phyloP scores from a whole-genome alignment of 2,797 vertebrate species.

The Sebastes iracundus region DNA sequence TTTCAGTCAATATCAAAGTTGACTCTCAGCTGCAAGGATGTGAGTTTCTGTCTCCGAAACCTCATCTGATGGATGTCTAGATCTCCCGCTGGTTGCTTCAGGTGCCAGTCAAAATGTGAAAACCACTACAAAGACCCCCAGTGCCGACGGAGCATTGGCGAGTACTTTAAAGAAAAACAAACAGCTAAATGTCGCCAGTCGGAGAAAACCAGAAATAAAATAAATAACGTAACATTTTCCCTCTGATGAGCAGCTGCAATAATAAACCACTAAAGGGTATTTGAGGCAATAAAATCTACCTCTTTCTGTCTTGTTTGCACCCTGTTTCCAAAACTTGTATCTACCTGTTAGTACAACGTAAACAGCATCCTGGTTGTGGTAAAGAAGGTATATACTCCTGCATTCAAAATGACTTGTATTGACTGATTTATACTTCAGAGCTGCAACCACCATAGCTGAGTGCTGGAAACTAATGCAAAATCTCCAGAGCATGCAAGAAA shows the following conservation, averaged over 20 bases:
- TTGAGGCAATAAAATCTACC: slow-evolving; percentile 6
- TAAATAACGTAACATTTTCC: slow-evolving; percentile 55
- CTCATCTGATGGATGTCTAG: slow-evolving; percentile 23
- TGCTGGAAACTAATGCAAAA: neutral
- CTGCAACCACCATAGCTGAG: neutral
- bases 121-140: slow-evolving; percentile 56
- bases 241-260: slow-evolving; percentile 73
- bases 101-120: slow-evolving; percentile 63
- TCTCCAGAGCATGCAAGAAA: neutral
- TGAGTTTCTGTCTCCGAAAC: slow-evolving; percentile 20
- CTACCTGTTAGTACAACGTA: neutral
- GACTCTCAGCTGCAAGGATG: slow-evolving; percentile 14
- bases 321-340: neutral
- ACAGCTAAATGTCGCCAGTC: slow-evolving; percentile 52
- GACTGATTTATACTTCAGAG: neutral
- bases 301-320: neutral
- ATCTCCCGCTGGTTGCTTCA: slow-evolving; percentile 43
- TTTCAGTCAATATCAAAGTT: neutral
- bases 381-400: neutral
- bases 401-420: too few species aligned
- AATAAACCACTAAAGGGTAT: slow-evolving; percentile 66
- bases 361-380: neutral
- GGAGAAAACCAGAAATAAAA: slow-evolving; percentile 61
- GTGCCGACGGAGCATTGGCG: slow-evolving; percentile 24
- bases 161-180: slow-evolving; percentile 68